Percentiles rank a stretch among this genome's conserved stretches.
phyloP scores from a whole-genome alignment of 1,140 invertebrate genomes.

The Scylla paramamosain region DNA sequence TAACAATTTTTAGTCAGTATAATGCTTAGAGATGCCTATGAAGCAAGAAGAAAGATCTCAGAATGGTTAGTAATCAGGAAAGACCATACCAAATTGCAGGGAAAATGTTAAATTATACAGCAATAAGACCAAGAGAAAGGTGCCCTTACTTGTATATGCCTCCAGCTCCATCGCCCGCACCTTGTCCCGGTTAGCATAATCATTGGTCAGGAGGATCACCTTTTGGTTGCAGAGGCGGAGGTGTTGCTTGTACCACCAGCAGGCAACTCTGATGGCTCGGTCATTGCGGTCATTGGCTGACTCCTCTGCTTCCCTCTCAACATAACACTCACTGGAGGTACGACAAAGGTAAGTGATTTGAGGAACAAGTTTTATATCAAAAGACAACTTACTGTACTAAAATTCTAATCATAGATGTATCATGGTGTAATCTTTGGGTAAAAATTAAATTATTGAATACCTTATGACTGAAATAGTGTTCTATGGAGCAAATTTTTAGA shows the following conservation, averaged over 20 bases:
- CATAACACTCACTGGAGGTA: conserved; percentile 89
- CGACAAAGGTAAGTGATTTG: not conserved
- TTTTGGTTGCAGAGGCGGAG: conserved; percentile 82
- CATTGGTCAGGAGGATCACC: conserved; percentile 92
- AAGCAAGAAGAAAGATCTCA: too few relatives aligned
- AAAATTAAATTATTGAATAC: too few relatives aligned
- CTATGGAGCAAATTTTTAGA: too few relatives aligned
- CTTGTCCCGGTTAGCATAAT: conserved; percentile 88
- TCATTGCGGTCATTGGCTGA: conserved; percentile 95
- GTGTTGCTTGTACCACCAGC: conserved; percentile 90
- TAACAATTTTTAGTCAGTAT: too few relatives aligned
- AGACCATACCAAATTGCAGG: too few relatives aligned
- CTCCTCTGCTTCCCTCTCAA: conserved; percentile 90
- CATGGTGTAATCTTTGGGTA: too few relatives aligned
- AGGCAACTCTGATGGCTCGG: conserved; percentile 90
- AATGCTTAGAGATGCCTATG: too few relatives aligned
- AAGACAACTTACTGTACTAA: too few relatives aligned
- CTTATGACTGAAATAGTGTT: too few relatives aligned
- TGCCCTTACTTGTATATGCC: conserved; percentile 85
- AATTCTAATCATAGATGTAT: too few relatives aligned
- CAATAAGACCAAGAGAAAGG: not conserved
- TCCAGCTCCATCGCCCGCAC: conserved; percentile 85
- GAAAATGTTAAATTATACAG: too few relatives aligned
- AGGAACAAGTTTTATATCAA: not conserved
- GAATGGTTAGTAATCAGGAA: too few relatives aligned